A percentile compares a stretch with the other conserved stretches of the same genome.
phyloP scores from a whole-genome alignment of 2,113 vertebrate genomes.

The Dermatemys mawii region DNA sequence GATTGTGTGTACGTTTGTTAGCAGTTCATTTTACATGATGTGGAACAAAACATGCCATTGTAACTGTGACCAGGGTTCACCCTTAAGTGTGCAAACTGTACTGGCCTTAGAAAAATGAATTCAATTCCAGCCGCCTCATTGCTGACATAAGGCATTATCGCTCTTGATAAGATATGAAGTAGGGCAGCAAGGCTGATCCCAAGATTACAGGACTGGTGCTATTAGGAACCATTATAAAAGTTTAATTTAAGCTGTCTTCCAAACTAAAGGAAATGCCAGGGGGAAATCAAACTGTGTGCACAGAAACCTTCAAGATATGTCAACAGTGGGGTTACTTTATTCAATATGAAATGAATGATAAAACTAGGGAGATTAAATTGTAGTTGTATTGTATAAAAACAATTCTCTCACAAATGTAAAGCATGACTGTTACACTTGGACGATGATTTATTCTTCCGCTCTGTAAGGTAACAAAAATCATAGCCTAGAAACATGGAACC shows the following conservation, averaged over 20 bases:
- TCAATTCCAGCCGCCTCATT: constrained; percentile 4
- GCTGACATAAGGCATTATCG: constrained; percentile 36
- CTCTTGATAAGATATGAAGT: constrained; percentile 11
- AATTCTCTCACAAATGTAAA: not conserved
- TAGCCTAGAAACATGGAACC: not conserved
- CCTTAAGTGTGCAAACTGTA: not conserved
- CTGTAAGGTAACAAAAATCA: not conserved
- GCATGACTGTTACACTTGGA: not conserved
- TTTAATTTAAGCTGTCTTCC: constrained; percentile 62
- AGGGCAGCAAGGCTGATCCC: constrained; percentile 27
- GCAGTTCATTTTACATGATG: not conserved
- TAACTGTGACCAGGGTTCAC: not conserved
- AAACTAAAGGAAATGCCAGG: constrained; percentile 41
- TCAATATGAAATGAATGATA: not conserved
- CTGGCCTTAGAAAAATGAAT: not conserved
- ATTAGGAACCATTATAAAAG: constrained; percentile 45
- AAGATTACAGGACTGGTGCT: constrained; percentile 38
- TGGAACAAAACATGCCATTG: not conserved
- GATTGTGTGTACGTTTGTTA: not conserved
- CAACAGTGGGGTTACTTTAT: constrained; percentile 38
- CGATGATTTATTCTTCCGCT: not conserved
- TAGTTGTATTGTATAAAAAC: not conserved
- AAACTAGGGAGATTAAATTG: constrained; percentile 14
- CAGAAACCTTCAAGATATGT: constrained; percentile 10
- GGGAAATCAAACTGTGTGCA: constrained; percentile 44